Evolutionary conservation across 2,888 invertebrate species (phyloP).

Genomic region (Vandiemenella viatica): DNA sequence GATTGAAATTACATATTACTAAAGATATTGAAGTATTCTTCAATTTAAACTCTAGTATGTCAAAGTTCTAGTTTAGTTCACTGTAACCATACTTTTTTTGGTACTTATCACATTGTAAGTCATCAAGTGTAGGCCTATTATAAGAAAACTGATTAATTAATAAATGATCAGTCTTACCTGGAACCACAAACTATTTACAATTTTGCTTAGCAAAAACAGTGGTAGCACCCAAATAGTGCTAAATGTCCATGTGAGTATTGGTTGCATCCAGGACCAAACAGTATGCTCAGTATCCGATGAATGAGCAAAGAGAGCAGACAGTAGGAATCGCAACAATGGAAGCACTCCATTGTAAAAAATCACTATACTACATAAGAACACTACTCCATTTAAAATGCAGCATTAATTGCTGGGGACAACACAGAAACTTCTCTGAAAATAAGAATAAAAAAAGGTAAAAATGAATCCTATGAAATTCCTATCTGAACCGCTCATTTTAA

Average conservation of each 20-base stretch:
- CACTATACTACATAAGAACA: constrained; percentile 69
- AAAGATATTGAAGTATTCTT: no score
- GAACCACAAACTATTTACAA: constrained; percentile 88
- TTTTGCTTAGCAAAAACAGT: constrained; percentile 69
- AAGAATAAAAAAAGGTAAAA: constrained; percentile 13
- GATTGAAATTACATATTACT: no score
- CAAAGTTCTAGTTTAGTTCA: no score
- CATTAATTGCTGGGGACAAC: constrained; percentile 66
- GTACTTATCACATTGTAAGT: no score
- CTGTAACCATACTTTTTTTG: no score
- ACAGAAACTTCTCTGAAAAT: constrained; percentile 67
- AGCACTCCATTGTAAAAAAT: constrained; percentile 64
- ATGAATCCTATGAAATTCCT: no score
- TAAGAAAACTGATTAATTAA: no score
- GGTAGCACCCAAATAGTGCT: constrained; percentile 83
- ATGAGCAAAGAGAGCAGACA: constrained; percentile 51
- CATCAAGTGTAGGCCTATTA: no score
- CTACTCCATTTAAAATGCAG: constrained; percentile 71
- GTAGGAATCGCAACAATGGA: constrained; percentile 54
- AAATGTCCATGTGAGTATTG: constrained; percentile 64
- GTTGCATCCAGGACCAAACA: constrained; percentile 73
- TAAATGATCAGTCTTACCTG: no score
- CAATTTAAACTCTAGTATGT: constrained; percentile 9
- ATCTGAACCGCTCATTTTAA: no score
- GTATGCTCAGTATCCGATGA: constrained; percentile 46